A percentile compares a stretch with the other conserved stretches of the same genome.
phyloP scores from a whole-genome alignment of 2,797 vertebrate genomes.

The Pseudomugil gertrudae region DNA sequence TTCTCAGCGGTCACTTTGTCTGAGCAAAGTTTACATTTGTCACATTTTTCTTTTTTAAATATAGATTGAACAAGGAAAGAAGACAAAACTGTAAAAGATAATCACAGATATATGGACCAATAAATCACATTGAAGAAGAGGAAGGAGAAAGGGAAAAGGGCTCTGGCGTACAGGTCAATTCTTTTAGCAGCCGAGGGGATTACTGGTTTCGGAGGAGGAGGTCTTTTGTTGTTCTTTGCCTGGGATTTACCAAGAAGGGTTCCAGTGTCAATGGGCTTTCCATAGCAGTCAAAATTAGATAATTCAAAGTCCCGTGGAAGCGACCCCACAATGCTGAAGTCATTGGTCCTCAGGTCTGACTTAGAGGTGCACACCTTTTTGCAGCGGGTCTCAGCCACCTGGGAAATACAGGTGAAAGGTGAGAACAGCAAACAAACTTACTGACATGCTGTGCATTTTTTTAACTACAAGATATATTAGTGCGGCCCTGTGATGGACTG shows the following conservation, averaged over 20 bases:
- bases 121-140: slow-evolving; percentile 99
- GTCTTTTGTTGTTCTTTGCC: slow-evolving; percentile 93
- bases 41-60: slow-evolving; percentile 22
- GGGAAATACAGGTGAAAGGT: slow-evolving; percentile 6
- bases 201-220: slow-evolving; percentile 93
- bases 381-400: slow-evolving; percentile 97
- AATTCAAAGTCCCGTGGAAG: slow-evolving; percentile 98
- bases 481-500: no score
- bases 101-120: slow-evolving; percentile 99
- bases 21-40: slow-evolving; percentile 25
- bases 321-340: slow-evolving; percentile 99
- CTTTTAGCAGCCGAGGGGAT: slow-evolving; percentile 97
- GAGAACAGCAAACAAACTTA: background rate
- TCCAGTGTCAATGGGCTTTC: slow-evolving; percentile 91
- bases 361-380: slow-evolving; percentile 99
- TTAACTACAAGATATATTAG: no score
- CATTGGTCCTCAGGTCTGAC: slow-evolving; percentile 96
- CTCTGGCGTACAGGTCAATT: slow-evolving; percentile 94
- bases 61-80: slow-evolving; percentile 17
- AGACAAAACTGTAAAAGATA: slow-evolving; percentile 37
- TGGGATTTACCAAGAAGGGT: slow-evolving; percentile 86
- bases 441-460: background rate
- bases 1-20: slow-evolving; percentile 19
- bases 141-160: slow-evolving; percentile 95
- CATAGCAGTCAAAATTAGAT: slow-evolving; percentile 99